These are phyloP conservation scores for Cichlasoma orientale DNA, from an alignment of 2,797 vertebrate genomes.

Conservation along the genomic window DNA sequence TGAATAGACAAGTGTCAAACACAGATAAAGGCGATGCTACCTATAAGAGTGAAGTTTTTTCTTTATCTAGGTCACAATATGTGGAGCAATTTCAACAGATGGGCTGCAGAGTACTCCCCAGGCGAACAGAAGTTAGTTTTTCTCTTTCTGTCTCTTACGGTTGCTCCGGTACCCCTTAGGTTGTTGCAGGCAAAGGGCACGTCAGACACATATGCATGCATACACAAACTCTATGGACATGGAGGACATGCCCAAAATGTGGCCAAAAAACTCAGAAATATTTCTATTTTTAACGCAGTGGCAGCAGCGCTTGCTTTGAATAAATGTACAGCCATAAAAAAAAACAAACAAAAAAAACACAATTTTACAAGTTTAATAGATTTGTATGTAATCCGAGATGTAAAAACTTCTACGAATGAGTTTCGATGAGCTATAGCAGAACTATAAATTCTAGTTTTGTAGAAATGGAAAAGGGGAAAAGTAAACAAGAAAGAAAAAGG, in stretches of 20 bases:
- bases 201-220: slow-evolving; percentile 4
- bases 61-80: slow-evolving; percentile 87
- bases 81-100: slow-evolving; percentile 86
- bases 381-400: not conserved
- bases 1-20: slow-evolving; percentile 82
- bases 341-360: no score
- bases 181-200: slow-evolving; percentile 40
- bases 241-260: not conserved
- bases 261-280: not conserved
- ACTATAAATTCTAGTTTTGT: not conserved
- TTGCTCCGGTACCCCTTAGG: slow-evolving; percentile 8
- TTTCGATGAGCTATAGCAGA: not conserved
- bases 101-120: slow-evolving; percentile 82
- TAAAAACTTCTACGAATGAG: not conserved
- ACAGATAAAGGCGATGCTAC: slow-evolving; percentile 70
- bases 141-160: slow-evolving; percentile 59
- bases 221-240: not conserved
- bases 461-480: not conserved
- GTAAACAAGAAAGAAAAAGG: not conserved
- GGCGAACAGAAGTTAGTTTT: slow-evolving; percentile 85
- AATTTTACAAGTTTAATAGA: no score
- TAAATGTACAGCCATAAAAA: no score
- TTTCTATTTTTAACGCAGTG: not conserved
- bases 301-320: not conserved
- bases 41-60: slow-evolving; percentile 75